Percentiles rank a stretch among this genome's conserved stretches.
These are phyloP conservation scores for Drosophila bocki DNA, from an alignment of 1,140 invertebrate genomes.

Conservation along the genomic window DNA sequence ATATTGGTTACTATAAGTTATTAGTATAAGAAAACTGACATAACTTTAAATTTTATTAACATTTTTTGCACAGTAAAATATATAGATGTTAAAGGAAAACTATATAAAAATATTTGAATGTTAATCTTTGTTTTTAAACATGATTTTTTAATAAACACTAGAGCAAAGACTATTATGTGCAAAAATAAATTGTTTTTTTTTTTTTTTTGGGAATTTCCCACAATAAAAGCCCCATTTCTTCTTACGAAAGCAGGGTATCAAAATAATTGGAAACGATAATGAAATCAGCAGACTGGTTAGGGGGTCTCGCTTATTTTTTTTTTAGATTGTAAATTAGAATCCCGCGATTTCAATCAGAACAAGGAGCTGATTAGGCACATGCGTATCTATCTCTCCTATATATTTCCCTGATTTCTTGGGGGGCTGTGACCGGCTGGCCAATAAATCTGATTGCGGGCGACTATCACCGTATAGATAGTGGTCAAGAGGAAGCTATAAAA, in stretches of 20 bases:
- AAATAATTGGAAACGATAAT: conserved; percentile 51
- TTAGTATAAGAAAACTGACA: no score
- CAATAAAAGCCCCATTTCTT: neutral
- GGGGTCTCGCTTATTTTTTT: conserved; percentile 18
- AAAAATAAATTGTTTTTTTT: neutral
- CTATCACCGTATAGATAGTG: conserved; percentile 40
- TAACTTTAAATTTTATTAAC: no score
- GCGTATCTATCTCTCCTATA: conserved; percentile 37
- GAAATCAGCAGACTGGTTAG: conserved; percentile 11
- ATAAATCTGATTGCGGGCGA: conserved; percentile 47
- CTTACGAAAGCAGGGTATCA: neutral
- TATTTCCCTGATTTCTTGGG: conserved; percentile 32
- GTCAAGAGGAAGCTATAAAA: conserved; percentile 38
- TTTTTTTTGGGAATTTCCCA: neutral
- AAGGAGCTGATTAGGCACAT: conserved; percentile 42
- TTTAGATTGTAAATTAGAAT: conserved; percentile 48
- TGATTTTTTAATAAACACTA: no score
- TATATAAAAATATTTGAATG: no score
- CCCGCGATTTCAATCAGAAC: conserved; percentile 37
- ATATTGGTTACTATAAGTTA: no score
- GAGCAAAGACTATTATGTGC: no score
- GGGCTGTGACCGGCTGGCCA: conserved; percentile 16
- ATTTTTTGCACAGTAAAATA: no score
- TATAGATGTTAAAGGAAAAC: no score
- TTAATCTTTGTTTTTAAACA: no score